Base-by-base conservation (phyloP, 2,797 vertebrate genomes). In the Staurois parvus region DNA sequence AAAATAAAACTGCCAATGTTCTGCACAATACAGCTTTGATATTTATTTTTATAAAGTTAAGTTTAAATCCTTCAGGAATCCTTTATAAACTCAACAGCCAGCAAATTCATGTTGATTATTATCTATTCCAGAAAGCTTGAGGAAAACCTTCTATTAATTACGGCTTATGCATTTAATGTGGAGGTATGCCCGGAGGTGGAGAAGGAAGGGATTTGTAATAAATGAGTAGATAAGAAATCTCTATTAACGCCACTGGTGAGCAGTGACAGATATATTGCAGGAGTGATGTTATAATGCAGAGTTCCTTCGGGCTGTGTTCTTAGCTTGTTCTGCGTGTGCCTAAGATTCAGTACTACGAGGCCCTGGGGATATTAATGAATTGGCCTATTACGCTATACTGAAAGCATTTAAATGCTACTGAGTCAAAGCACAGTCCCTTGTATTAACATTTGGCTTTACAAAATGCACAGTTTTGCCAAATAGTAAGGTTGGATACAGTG, bases 331-430 rank as follows among this genome's bases (percentile, higher is more conserved):
- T 91, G 93, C 91, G 84, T 92, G 91, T 88, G 94, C 94, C 93
- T 91, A 89, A 85, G 88, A 92, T 95, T 93, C 91, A 89, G 81
- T 92, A 91, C 91, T 91, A 93, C 91, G 90, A 95, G 94, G 93
- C 95, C 97, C 94, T 94, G 93, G 94, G 97, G 97, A 96, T 94
- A 94, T 93, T 97, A 96, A 97, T 97, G 96, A 97, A 98, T 98
- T 96, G 96, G 92, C 95, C 96, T 95, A 94, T 95, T 95, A 96
- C 96, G 95, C 95, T 96, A 94, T 91, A 94, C 93, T 94, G 95
- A 96, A 96, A 95, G 95, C 96, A 93, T 95, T 94, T 94, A 94
- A 94, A 93, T 94, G 94, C 89, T 95, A 96, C 94, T 91, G 86
- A 91, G 94, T 93, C 91, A 92, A 94, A 93, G 93, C 90, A 88